These are phyloP conservation scores for Motacilla alba DNA, from an alignment of 2,113 vertebrate species.

Conservation along the genomic window DNA sequence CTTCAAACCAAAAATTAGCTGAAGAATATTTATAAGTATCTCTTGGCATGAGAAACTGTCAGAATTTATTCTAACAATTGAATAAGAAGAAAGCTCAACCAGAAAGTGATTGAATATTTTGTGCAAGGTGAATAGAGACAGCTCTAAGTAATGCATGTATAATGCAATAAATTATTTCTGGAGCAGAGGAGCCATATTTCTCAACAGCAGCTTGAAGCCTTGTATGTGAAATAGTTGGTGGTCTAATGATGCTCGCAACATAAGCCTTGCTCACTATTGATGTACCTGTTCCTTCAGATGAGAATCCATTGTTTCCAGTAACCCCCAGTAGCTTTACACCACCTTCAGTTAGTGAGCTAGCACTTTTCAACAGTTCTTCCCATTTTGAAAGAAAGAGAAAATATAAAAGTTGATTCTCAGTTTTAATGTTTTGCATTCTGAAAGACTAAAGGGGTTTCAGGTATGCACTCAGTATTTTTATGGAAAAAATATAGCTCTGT, in stretches of 20 bases:
- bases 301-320: not conserved
- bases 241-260: not conserved
- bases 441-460: not conserved
- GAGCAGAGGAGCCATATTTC: not conserved
- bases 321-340: not conserved
- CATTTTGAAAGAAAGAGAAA: not conserved
- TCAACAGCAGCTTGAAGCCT: not conserved
- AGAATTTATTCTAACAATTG: not conserved
- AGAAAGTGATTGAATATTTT: not conserved
- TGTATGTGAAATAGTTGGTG: not conserved
- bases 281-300: not conserved
- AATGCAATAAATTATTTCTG: not conserved
- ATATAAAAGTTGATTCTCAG: not conserved
- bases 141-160: not conserved
- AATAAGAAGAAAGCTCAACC: not conserved
- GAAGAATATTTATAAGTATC: not conserved
- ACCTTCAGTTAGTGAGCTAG: not conserved
- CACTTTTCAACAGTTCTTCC: not conserved
- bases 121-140: not conserved
- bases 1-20: not conserved
- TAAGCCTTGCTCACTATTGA: not conserved
- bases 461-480: not conserved
- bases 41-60: not conserved
- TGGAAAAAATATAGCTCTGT: not conserved
- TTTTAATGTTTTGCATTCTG: not conserved